These are phyloP conservation scores for Turritopsis dohrnii DNA, from an alignment of 30 jellyfish, hydroid and myxozoan genomes.

Conservation along the genomic window DNA sequence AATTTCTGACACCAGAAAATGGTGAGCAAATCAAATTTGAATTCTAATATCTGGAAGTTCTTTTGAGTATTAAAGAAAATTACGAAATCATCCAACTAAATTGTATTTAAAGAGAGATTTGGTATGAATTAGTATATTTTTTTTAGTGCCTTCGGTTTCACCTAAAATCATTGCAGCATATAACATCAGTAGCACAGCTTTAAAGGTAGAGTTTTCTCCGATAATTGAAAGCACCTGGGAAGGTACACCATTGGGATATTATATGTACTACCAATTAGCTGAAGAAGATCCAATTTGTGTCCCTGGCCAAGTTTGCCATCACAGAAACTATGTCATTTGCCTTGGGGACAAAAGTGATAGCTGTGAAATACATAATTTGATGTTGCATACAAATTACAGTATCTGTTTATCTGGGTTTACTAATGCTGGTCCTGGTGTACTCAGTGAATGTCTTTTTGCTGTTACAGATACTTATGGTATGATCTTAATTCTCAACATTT, in stretches of 20 bases:
- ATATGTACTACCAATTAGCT: conserved; percentile 25
- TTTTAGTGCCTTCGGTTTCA: conserved; percentile 37
- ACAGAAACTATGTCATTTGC: neutral
- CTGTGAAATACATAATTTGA: conserved; percentile 25
- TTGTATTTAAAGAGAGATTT: neutral
- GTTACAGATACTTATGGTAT: conserved; percentile 55
- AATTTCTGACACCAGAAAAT: conserved; percentile 8
- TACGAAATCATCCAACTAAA: neutral
- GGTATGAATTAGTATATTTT: neutral
- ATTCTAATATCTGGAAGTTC: too few relatives aligned
- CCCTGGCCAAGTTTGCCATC: neutral
- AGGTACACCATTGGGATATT: conserved; percentile 50
- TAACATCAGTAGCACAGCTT: conserved; percentile 52
- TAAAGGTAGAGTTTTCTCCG: conserved; percentile 30
- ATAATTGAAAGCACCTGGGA: conserved; percentile 31
- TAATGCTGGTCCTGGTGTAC: conserved; percentile 44
- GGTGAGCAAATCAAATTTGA: neutral
- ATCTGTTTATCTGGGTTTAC: conserved; percentile 49
- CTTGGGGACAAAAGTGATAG: conserved; percentile 4
- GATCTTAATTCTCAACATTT: neutral
- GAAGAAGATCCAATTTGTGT: neutral
- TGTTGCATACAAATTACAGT: conserved; percentile 33
- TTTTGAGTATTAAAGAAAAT: too few relatives aligned
- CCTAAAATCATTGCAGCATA: conserved; percentile 33
- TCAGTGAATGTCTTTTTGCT: conserved; percentile 15